phyloP scores from a whole-genome alignment of 1,140 invertebrate species.

The Geopemphigus sp. region DNA sequence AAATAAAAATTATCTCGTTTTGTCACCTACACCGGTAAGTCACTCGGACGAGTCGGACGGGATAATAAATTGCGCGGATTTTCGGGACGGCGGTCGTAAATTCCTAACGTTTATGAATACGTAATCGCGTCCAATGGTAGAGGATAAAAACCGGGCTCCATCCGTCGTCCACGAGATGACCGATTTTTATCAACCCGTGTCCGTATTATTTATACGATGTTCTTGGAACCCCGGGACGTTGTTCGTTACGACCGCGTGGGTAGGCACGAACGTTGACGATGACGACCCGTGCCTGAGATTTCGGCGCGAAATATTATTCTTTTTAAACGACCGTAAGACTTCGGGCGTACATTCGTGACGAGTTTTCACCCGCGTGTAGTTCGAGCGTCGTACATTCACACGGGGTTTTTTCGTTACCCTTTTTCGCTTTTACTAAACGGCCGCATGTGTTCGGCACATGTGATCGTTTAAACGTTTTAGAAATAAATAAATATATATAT shows the following conservation, averaged over 20 bases:
- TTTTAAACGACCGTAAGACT: not conserved
- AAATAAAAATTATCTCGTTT: conserved; percentile 35
- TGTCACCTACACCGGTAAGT: conserved; percentile 29
- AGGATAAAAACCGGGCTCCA: conserved; percentile 7
- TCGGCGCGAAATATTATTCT: conserved; percentile 14
- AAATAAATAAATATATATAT: not conserved
- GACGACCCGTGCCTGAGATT: conserved; percentile 5
- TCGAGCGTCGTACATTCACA: not conserved
- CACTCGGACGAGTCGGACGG: not conserved
- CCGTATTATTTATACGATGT: conserved; percentile 14
- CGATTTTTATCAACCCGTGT: conserved; percentile 25
- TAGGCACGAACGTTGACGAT: not conserved
- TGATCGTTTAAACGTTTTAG: conserved; percentile 19
- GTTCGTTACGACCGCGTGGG: not conserved
- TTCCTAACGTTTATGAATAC: conserved; percentile 39
- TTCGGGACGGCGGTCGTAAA: conserved; percentile 26
- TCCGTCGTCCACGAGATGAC: not conserved
- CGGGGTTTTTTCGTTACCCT: not conserved
- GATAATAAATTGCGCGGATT: conserved; percentile 41
- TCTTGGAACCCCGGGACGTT: not conserved
- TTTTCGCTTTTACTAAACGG: not conserved
- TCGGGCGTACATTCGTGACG: not conserved
- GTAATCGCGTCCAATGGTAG: not conserved
- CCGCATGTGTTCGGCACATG: conserved; percentile 35
- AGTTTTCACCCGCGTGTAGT: not conserved